Base-by-base conservation (phyloP, 1,140 invertebrate genomes). In the Macrosteles quadrilineatus region DNA sequence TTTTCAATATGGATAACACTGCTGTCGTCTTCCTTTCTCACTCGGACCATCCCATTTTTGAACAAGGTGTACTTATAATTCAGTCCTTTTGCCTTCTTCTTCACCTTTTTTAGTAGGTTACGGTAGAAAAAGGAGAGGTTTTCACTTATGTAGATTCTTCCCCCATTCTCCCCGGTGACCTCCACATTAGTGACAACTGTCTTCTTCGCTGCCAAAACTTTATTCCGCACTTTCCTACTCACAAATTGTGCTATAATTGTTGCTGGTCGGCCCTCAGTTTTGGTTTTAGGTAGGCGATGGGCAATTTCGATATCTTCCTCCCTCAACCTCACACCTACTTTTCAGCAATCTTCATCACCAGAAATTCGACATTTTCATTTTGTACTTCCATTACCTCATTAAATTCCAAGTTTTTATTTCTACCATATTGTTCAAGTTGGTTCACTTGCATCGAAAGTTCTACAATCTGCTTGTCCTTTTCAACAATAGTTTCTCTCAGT, bases 301-400 rank as follows among this genome's bases (percentile, higher is more conserved):
- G 47, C 47, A 9, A 21, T n/a, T 50, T 50, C 47, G n/a, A 50
- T 50, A 4, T 50, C 47, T n/a, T 50, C 47, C n/a, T 50, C 47
- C 47, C n/a, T 50, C n/a, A 50, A 50, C n/a, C n/a, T 4, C 14
- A 36, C 32, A 36, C 32, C 32, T 6, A 36, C 32, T 36, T 36
- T 36, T 36, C 32, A 19, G 47, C 6, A 21, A 50, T 50, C 21
- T 50, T 50, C 4, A 6, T 50, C 21, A 50, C 47, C n/a, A 50
- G 4, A 11, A 9, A 4, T 4, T 50, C 47, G 4, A 50, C 47
- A 50, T 50, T 50, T 50, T 50, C 47, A 3, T n/a, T 19, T 21
- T 21, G 4, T 50, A 19, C 21, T 50, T 50, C 21, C 4, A 19
- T 19, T 19, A 17, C 21, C n/a, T 21, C 14, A 19, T 50, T 21